A percentile compares a stretch with the other conserved stretches of the same genome.
Conservation (phyloP, 2,888 invertebrate species). For the Caenorhabditis becei region DNA sequence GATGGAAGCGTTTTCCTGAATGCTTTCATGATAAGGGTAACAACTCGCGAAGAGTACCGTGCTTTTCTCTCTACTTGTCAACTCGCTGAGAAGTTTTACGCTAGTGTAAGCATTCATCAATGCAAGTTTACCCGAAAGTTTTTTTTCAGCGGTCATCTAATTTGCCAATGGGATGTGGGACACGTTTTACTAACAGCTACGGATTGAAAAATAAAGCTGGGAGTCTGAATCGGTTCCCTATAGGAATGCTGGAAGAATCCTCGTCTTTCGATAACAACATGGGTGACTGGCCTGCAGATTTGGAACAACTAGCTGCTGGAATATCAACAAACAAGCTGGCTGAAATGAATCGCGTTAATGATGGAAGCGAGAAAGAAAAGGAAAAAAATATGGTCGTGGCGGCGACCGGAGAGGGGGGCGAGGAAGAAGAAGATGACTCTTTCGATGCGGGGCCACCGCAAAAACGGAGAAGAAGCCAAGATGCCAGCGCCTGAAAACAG, state of each 20-base stretch:
- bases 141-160: conserved; percentile 22
- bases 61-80: not conserved
- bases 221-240: conserved; percentile 43
- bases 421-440: conserved; percentile 13
- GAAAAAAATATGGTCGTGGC: no score
- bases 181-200: not conserved
- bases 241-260: conserved; percentile 47
- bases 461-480: not conserved
- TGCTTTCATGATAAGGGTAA: conserved; percentile 11
- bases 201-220: conserved; percentile 13
- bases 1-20: conserved; percentile 32
- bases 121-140: not conserved
- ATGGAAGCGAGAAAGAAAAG: conserved; percentile 1
- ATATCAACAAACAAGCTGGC: not conserved
- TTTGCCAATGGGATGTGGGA: conserved; percentile 3
- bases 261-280: conserved; percentile 20
- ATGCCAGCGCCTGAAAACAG: no score
- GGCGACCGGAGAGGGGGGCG: not conserved
- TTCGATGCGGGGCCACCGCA: conserved; percentile 15
- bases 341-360: not conserved
- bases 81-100: not conserved
- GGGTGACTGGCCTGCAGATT: conserved; percentile 18
- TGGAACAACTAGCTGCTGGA: conserved; percentile 23
- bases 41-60: not conserved
- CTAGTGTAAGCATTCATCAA: not conserved